Conservation (phyloP, 37 sponge, comb jelly and placozoan species). For the Crambe crambe region DNA sequence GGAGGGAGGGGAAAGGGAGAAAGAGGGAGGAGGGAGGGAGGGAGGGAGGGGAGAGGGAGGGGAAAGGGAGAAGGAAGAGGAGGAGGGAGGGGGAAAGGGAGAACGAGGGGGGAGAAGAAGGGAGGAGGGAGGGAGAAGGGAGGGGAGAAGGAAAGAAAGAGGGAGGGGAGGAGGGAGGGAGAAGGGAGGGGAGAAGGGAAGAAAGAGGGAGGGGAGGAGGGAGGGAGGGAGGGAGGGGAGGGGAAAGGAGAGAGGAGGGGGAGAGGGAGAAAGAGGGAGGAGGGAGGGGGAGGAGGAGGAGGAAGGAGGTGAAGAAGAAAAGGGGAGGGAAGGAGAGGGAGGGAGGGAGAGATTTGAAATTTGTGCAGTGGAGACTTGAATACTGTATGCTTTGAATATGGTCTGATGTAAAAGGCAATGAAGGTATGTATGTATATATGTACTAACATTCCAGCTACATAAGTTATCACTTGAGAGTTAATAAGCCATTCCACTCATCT, state of each 20-base stretch:
- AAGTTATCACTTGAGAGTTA: too few relatives aligned
- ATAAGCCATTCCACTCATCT: too few relatives aligned
- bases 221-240: conserved; percentile 12
- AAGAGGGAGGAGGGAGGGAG: not conserved
- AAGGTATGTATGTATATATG: too few relatives aligned
- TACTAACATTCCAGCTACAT: too few relatives aligned
- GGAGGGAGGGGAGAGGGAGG: too few relatives aligned
- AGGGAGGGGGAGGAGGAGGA: not conserved
- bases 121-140: not conserved
- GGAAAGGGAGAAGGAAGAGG: not conserved
- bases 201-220: conserved; percentile 8
- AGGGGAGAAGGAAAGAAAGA: conserved; percentile 3
- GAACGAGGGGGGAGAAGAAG: not conserved
- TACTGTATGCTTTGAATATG: too few relatives aligned
- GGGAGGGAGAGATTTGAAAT: too few relatives aligned
- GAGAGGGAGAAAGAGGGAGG: not conserved
- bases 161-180: conserved; percentile 12
- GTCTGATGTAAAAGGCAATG: too few relatives aligned
- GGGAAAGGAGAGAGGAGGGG: conserved; percentile 2
- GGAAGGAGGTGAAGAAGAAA: not conserved
- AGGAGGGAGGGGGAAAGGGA: conserved; percentile 7
- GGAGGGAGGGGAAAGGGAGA: not conserved
- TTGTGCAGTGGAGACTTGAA: too few relatives aligned
- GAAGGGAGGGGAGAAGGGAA: conserved; percentile 4
- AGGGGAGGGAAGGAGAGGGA: not conserved